These are phyloP conservation scores for Mustela lutreola DNA, from an alignment of 2,113 vertebrate species.

Conservation along the genomic window DNA sequence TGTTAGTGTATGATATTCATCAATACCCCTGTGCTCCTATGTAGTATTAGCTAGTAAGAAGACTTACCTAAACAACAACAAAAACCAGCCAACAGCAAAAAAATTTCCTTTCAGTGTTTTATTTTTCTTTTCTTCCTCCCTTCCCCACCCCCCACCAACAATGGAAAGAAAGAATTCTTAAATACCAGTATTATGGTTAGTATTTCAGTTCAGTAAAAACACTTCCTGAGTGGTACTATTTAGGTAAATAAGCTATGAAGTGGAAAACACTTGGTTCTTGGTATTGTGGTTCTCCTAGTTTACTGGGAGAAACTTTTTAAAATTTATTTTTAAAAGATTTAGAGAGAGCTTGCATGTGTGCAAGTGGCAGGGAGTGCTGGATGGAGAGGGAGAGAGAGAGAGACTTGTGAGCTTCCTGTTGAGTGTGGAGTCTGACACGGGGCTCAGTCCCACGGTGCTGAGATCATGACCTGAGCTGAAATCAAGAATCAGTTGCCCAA, in stretches of 20 bases:
- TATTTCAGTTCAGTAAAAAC: constrained; percentile 21
- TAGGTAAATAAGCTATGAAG: constrained; percentile 4
- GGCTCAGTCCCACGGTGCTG: background rate
- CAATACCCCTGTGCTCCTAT: background rate
- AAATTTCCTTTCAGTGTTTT: background rate
- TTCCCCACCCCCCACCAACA: background rate
- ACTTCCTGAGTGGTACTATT: background rate
- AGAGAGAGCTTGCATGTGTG: background rate
- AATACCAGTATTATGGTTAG: background rate
- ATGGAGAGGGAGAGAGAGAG: background rate
- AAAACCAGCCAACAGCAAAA: background rate
- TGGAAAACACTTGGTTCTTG: constrained; percentile 35
- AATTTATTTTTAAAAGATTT: background rate
- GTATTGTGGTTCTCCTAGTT: background rate
- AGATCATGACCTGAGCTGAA: background rate
- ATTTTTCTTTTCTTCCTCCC: background rate
- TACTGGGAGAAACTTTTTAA: background rate
- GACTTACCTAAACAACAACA: background rate
- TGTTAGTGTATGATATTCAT: background rate
- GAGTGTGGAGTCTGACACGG: background rate
- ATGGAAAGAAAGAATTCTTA: constrained; percentile 10
- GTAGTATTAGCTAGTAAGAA: background rate
- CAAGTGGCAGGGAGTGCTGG: background rate
- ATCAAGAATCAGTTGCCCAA: background rate
- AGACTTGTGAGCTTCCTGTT: background rate